These are phyloP conservation scores for Chitala chitala DNA, from an alignment of 2,113 vertebrate species.

Conservation along the genomic window DNA sequence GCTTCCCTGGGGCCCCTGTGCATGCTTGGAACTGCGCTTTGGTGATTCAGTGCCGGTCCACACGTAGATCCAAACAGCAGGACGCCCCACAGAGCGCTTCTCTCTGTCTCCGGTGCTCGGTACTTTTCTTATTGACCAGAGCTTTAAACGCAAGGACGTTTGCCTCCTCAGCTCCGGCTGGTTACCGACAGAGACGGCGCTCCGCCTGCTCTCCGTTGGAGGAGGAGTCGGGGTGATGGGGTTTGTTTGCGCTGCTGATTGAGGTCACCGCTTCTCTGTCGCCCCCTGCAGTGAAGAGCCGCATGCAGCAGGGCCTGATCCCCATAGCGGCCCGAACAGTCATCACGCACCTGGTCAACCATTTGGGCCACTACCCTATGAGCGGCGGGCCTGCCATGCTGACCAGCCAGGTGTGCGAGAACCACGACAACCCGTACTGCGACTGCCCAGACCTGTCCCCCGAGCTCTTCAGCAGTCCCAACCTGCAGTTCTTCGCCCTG, in stretches of 20 bases:
- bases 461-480: slow-evolving; percentile 93
- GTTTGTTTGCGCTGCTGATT: neutral
- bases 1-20: neutral
- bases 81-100: neutral
- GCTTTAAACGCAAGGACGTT: slow-evolving; percentile 25
- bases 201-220: neutral
- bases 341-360: slow-evolving; percentile 93
- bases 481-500: slow-evolving; percentile 92
- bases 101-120: slow-evolving; percentile 32
- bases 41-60: neutral
- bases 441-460: slow-evolving; percentile 87
- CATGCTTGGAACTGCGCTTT: neutral
- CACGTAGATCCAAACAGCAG: neutral
- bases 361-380: slow-evolving; percentile 96
- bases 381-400: slow-evolving; percentile 92
- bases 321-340: slow-evolving; percentile 95
- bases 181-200: neutral
- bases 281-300: slow-evolving; percentile 77
- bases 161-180: neutral
- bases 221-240: neutral
- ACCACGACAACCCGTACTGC: slow-evolving; percentile 91
- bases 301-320: slow-evolving; percentile 92
- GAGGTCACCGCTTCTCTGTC: slow-evolving; percentile 19
- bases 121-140: slow-evolving; percentile 27
- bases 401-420: slow-evolving; percentile 95